Percentiles rank a stretch among this genome's conserved stretches.
Evolutionary conservation across 2,888 invertebrate genomes (phyloP).

Genomic region (Cerastis rubricosa): DNA sequence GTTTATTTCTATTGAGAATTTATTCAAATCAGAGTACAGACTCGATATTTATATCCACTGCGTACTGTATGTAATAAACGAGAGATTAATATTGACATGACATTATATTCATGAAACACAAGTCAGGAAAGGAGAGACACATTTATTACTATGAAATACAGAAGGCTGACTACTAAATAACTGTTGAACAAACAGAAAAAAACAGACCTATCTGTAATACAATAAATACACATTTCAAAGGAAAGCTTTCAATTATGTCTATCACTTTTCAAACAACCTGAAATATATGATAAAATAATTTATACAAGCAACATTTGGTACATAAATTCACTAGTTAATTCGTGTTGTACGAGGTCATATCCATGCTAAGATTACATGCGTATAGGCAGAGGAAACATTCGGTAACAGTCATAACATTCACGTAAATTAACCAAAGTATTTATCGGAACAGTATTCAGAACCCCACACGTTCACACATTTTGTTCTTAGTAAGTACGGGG

Average conservation of each 20-base stretch:
- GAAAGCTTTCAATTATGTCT: slow-evolving; percentile 19
- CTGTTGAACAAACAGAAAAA: background rate
- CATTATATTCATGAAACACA: slow-evolving; percentile 21
- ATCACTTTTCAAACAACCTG: slow-evolving; percentile 34
- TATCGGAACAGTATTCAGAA: slow-evolving; percentile 48
- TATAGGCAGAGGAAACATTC: slow-evolving; percentile 40
- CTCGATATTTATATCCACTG: slow-evolving; percentile 63
- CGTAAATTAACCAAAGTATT: slow-evolving; percentile 65
- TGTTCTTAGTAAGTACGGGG: slow-evolving; percentile 33
- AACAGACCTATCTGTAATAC: background rate
- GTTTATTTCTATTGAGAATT: slow-evolving; percentile 72
- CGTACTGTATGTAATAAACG: slow-evolving; percentile 53
- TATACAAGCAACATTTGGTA: slow-evolving; percentile 32
- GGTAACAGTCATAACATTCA: slow-evolving; percentile 61
- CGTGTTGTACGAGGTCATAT: slow-evolving; percentile 46
- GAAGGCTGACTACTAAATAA: slow-evolving; percentile 17
- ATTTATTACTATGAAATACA: slow-evolving; percentile 21
- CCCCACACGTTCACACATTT: slow-evolving; percentile 46
- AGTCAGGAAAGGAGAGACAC: background rate
- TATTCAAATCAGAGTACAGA: slow-evolving; percentile 74
- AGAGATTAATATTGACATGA: slow-evolving; percentile 63
- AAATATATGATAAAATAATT: slow-evolving; percentile 34
- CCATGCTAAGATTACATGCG: slow-evolving; percentile 50
- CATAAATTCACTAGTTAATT: slow-evolving; percentile 42
- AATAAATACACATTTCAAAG: slow-evolving; percentile 16